Percentiles rank a stretch among this genome's conserved stretches.
These are phyloP conservation scores for Dynastes grantii DNA, from an alignment of 2,888 invertebrate species.

Conservation along the genomic window DNA sequence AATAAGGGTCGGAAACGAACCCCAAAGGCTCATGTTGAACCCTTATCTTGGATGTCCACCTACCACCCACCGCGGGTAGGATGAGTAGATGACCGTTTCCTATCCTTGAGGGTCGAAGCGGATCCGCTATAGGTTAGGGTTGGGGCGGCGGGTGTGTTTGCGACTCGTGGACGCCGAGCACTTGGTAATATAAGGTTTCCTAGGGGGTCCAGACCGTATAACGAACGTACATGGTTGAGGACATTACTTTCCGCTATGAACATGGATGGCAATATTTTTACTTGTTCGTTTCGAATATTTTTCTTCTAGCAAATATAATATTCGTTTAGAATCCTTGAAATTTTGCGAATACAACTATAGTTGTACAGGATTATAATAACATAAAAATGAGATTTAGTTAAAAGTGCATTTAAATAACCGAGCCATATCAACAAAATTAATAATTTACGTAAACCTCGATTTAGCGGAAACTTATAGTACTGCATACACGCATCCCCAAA, in stretches of 20 bases:
- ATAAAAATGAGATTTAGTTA: too few species aligned
- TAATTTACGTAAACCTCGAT: too few species aligned
- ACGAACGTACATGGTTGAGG: conserved; percentile 54
- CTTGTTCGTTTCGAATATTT: conserved; percentile 29
- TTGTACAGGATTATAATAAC: too few species aligned
- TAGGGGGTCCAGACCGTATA: conserved; percentile 58
- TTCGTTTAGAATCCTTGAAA: not conserved
- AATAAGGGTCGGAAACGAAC: conserved; percentile 61
- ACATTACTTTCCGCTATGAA: conserved; percentile 51
- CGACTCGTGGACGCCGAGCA: conserved; percentile 62
- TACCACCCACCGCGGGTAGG: conserved; percentile 56
- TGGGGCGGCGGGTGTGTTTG: conserved; percentile 51
- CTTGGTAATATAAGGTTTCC: conserved; percentile 64
- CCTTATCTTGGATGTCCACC: conserved; percentile 63
- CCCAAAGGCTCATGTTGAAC: conserved; percentile 61
- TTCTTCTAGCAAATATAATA: not conserved
- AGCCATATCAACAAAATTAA: too few species aligned
- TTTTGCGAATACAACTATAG: not conserved
- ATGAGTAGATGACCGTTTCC: conserved; percentile 59
- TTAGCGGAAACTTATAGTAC: too few species aligned
- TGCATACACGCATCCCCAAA: too few species aligned
- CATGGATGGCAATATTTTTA: conserved; percentile 28
- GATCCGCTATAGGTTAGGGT: conserved; percentile 54
- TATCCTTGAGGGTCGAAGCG: conserved; percentile 61
- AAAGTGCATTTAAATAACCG: too few species aligned